Base-by-base conservation (phyloP, 2,113 vertebrate genomes). In the Embiotoca jacksoni region DNA sequence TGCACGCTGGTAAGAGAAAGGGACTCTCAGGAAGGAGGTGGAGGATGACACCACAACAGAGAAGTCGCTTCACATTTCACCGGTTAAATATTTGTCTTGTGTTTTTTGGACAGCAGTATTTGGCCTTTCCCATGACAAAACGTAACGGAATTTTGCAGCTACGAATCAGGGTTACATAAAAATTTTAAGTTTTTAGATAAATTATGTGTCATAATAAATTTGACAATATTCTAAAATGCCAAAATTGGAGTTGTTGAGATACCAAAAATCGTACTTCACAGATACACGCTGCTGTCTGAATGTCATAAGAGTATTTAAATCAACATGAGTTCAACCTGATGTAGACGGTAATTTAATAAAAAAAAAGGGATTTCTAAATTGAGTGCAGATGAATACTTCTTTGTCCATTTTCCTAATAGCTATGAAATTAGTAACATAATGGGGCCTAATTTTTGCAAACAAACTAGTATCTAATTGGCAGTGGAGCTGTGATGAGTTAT, bases 1-100 rank as follows among this genome's bases (percentile, higher is more conserved):
- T 81, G 72, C 86, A 83, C 76, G 84, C 89, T 90, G 93, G 94
- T 95, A 95, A 95, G 94, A 83, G 62, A 91, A 74, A 75, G 80
- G 65, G 88, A 89, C 90, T 86, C 52, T 86, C 23, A 23, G 70
- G 75, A 84, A 76, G 77, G 76, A 83, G 84, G 61, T 58, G 89
- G 81, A 85, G 89, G 81, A 85, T 80, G 89, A 72, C 57, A 2
- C 15, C 66, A 49, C 74, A 47, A 10, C 82, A 79, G 62, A 75
- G 76, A 72, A 23, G 23, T 23, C 23, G 23, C 23, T 23, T 23
- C 23, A 23, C 23, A 23, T 23, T 23, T 23, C 23, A 23, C 23
- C 23, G 23, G 23, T 23, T 23, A 23, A 23, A 23, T 23, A 23
- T 23, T 23, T 9, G 41, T 73, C 7, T 49, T 50, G 11, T 33